Base-by-base conservation (phyloP, 2,888 invertebrate genomes). In the Lymantria monacha region DNA sequence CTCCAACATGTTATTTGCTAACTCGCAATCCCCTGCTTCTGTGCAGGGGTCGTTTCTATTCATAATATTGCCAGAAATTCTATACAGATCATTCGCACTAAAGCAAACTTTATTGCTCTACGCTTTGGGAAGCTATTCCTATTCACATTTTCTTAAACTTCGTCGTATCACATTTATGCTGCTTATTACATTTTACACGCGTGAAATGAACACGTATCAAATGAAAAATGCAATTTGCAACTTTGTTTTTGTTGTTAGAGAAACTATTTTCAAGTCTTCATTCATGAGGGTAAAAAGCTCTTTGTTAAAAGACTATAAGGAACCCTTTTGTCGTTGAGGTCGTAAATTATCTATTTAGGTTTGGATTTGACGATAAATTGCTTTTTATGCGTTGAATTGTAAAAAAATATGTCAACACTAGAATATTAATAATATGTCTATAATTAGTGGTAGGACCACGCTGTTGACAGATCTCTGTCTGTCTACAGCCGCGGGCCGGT, bases 111-210 rank as follows among this genome's bases (percentile, higher is more conserved):
- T 81, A 74, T 51, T 48, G 22, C 37, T 13, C 57, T 58, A 30
- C 42, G 55, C 46, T 63, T 56, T 67, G 47, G 52, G 57, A 48
- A 50, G 45, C 38, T 62, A 66, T 58, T 66, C 53, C 48, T 67
- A 59, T 53, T 47, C 37, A 30, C 48, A 22, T 44, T 37, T 42
- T 50, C 56, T 61, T 57, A 58, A 57, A 57, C 62, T 69, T 69
- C 68, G 68, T 63, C 70, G 71, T 80, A 74, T 73, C 76, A 79
- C 81, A 89, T 88, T 87, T 87, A 87, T 85, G 77, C 79, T 79
- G 78, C 85, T 87, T 87, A 87, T 87, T 85, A 87, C 81, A 85
- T 87, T 87, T 86, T 85, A 83, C 79, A 80, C 82, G 83, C 86
- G 83, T 83, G 85, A 85, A 87, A 85, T 85, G 81, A 85, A 78